Conservation (phyloP, 2,888 invertebrate species). For the Dyspetes luteomarginatus region DNA sequence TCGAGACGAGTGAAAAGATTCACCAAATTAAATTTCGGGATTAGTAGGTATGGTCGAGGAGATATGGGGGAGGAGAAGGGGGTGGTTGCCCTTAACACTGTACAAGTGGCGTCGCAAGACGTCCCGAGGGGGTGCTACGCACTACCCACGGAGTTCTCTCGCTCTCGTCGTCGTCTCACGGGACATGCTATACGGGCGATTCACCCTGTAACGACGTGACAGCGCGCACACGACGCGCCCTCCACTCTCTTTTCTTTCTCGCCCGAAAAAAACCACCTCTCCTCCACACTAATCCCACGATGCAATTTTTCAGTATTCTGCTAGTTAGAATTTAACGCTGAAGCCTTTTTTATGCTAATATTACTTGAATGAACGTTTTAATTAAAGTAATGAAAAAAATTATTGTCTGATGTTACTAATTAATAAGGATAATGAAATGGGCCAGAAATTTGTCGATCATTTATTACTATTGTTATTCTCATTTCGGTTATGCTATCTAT, state of each 20-base stretch:
- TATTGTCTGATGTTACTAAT: too few relatives aligned
- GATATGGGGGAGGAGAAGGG: neutral
- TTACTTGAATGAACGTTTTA: neutral
- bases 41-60: conserved; percentile 82
- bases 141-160: conserved; percentile 68
- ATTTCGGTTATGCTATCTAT: too few relatives aligned
- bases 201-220: conserved; percentile 71
- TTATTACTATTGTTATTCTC: too few relatives aligned
- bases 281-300: neutral
- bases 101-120: conserved; percentile 77
- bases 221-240: conserved; percentile 59
- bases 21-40: conserved; percentile 83
- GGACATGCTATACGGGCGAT: conserved; percentile 52
- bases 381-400: neutral
- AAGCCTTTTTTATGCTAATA: too few relatives aligned
- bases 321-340: neutral
- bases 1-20: conserved; percentile 79
- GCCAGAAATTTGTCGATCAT: too few relatives aligned
- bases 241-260: conserved; percentile 10
- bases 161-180: conserved; percentile 59
- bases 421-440: too few relatives aligned
- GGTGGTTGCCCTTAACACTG: conserved; percentile 70
- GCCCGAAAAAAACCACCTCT: neutral
- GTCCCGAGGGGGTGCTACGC: conserved; percentile 81
- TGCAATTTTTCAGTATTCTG: neutral